Base-by-base conservation (phyloP, 2,797 vertebrate species). In the Lerista edwardsae region DNA sequence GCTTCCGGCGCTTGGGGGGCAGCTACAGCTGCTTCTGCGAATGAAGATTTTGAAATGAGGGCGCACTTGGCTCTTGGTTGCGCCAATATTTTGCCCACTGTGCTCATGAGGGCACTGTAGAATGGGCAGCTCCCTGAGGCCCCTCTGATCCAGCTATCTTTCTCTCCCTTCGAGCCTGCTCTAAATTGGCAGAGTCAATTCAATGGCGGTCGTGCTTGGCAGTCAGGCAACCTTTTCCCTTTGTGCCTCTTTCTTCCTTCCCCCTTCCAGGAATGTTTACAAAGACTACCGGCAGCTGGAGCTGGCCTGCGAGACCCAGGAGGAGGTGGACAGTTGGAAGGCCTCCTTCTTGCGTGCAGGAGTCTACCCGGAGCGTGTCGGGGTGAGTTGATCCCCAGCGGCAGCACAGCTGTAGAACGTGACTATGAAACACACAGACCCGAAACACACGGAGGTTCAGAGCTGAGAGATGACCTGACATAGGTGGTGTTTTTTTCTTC, bases 201-300 rank as follows among this genome's bases (percentile, higher is more conserved):
- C 15, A 55, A 19, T 55, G 9, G 47, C 14, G 14, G 9, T 9
- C 12, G 4, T 51, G 4, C 2, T 3, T 17, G 15, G 19, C 15
- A 55, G 14, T 55, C 39, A 19, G 41, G 36, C 62, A 36, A 25
- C 86, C 59, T 21, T 4, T 62, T 84, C 25, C 88, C 39, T 80
- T 84, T 23, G 14, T 72, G 11, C 29, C 78, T n/a, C n/a, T 55
- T 4, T 15, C 51, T 55, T 10, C 51, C 51, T 4, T 15, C 51
- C 6, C 51, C 15, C 51, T 4, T 15, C 55, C 94, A 99, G 98
- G 94, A 99, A 99, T 27, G 98, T 99, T 93, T 99, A 99, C 91
- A 99, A 99, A 94, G 98, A 99, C 91, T 99, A 99, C 90, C 96
- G 98, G 91, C 98, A 99, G 95, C 97, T 99, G 95, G 98, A 99